Evolutionary conservation across 2,888 invertebrate genomes (phyloP), one percentile per base, ranked within the genome.

Genomic region (Cryptus viduatorius): DNA sequence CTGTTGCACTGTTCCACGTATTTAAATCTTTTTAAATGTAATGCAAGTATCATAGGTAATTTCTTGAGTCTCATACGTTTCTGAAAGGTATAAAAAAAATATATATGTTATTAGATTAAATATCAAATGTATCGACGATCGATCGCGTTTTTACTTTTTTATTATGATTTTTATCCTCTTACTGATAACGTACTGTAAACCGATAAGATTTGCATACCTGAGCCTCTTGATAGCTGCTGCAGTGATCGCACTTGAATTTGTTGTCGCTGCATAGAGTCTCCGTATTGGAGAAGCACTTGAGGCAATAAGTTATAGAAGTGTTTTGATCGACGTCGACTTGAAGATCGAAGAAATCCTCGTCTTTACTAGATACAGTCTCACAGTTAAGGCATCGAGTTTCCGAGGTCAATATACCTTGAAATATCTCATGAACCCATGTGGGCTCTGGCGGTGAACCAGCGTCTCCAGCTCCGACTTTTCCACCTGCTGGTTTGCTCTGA

Each of bases 401-500:
- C 94, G 99, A 99, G 3, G 99, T 99, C 86, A 99, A 95, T 76
- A 99, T 99, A 87, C 99, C 99, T 95, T 99, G 99, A 95, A 99
- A 99, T 93, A 99, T 99, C 94, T 99, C 99, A 93, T 99, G 99
- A 84, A 99, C 99, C 99, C 99, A 99, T 0, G 99, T 99, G 71
- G 98, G 98, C 91, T 98, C 98, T 0, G 97, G 94, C 93, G 94
- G 94, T 89, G 96, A 94, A 88, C 94, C 95, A 88, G 95, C 95
- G 93, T 95, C 95, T 85, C 95, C 95, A 59, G 94, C 94, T 85
- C 94, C 92, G 83, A 94, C 94, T 93, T 93, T 94, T 64, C 92
- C 93, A 56, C 92, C 91, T 10, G 90, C 95, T 82, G 96, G 94
- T 84, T 96, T 95, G 93, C 95, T 96, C 92, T 96, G 96, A 94